Evolutionary conservation across 2,797 vertebrate genomes (phyloP).

Genomic region (Gymnodraco acuticeps): DNA sequence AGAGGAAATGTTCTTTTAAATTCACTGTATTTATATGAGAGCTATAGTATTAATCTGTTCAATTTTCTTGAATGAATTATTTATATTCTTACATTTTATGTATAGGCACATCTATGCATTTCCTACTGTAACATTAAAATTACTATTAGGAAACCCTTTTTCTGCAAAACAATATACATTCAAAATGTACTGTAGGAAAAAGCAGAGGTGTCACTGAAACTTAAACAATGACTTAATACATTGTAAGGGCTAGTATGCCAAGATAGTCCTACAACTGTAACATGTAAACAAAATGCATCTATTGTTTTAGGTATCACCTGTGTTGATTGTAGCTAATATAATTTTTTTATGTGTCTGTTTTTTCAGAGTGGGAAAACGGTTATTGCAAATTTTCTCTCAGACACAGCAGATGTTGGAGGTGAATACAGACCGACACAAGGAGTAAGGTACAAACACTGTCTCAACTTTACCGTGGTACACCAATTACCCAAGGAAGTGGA

Average conservation of each 20-base stretch:
- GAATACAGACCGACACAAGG: slow-evolving; percentile 94
- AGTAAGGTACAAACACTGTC: slow-evolving; percentile 87
- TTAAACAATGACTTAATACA: not conserved
- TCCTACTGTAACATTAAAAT: not conserved
- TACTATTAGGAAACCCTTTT: not conserved
- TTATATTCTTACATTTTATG: not conserved
- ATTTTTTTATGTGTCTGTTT: not conserved
- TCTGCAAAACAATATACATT: too few species aligned
- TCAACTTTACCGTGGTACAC: not conserved
- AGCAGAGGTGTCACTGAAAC: not conserved
- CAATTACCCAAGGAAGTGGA: not conserved
- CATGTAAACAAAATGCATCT: not conserved
- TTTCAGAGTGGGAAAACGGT: slow-evolving; percentile 93
- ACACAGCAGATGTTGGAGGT: slow-evolving; percentile 86
- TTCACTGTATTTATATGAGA: too few species aligned
- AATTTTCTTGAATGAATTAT: too few species aligned
- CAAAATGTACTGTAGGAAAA: too few species aligned
- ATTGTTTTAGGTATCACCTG: not conserved
- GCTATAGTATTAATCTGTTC: too few species aligned
- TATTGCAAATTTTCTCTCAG: slow-evolving; percentile 93
- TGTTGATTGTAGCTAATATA: not conserved
- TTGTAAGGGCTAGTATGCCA: not conserved
- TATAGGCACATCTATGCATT: not conserved
- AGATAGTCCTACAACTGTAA: not conserved
- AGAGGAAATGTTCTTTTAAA: too few species aligned